Evolutionary conservation across 2,888 invertebrate genomes (phyloP).

Genomic region (Eueremaeus valkanovi): DNA sequence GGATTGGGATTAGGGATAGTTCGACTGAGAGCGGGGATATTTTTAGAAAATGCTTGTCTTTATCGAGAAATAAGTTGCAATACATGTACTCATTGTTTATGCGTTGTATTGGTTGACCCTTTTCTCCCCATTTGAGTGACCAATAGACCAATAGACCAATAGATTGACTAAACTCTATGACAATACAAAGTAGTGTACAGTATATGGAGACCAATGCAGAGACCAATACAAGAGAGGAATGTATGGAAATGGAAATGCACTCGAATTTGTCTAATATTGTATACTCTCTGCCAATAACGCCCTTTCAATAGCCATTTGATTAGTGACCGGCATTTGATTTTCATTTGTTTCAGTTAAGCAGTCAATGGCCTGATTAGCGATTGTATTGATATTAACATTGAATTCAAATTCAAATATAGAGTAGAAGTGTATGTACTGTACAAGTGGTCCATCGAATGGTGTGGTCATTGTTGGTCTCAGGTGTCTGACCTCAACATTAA

Average conservation of each 20-base stretch:
- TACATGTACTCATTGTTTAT: conserved; percentile 18
- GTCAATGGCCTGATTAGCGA: conserved; percentile 1
- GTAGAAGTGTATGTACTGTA: too few relatives aligned
- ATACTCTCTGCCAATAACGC: neutral
- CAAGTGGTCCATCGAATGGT: too few relatives aligned
- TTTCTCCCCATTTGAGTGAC: neutral
- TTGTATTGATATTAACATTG: neutral
- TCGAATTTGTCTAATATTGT: neutral
- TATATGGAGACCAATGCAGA: neutral
- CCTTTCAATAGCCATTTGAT: conserved; percentile 23
- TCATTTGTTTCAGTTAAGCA: too few relatives aligned
- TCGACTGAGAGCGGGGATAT: neutral
- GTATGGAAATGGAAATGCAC: too few relatives aligned
- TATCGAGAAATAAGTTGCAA: neutral
- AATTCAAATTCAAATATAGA: too few relatives aligned
- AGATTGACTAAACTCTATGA: neutral
- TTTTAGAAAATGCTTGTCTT: neutral
- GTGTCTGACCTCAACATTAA: neutral
- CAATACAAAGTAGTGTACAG: too few relatives aligned
- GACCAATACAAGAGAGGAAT: too few relatives aligned
- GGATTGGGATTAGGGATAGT: neutral
- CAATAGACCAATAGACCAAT: conserved; percentile 17
- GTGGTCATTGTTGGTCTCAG: too few relatives aligned
- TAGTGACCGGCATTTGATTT: conserved; percentile 4
- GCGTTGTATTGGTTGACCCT: conserved; percentile 11